These are phyloP conservation scores for Lottia gigantea DNA, from an alignment of 2,888 invertebrate species.

Conservation along the genomic window DNA sequence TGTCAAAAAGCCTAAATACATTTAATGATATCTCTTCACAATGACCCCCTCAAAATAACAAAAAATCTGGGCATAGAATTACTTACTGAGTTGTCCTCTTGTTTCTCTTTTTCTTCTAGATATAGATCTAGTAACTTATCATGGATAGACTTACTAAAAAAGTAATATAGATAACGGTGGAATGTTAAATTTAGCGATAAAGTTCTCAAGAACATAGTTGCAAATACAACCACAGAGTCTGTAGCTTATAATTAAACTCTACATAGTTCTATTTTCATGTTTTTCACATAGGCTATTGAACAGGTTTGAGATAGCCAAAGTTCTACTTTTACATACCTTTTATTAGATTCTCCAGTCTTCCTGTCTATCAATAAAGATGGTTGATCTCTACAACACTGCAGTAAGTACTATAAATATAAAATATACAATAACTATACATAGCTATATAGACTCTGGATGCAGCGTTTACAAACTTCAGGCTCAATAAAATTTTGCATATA, in stretches of 20 bases:
- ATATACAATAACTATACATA: not conserved
- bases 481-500: not conserved
- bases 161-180: not conserved
- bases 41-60: too few relatives aligned
- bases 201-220: too few relatives aligned
- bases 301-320: too few relatives aligned
- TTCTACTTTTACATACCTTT: slow-evolving; percentile 37
- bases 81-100: slow-evolving; percentile 21
- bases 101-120: slow-evolving; percentile 58
- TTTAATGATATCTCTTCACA: not conserved
- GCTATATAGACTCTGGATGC: not conserved
- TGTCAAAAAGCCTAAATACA: not conserved
- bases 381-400: slow-evolving; percentile 49
- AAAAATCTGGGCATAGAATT: too few relatives aligned
- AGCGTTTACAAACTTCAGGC: not conserved
- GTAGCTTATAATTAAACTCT: too few relatives aligned
- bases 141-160: slow-evolving; percentile 60
- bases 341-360: slow-evolving; percentile 34
- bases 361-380: slow-evolving; percentile 39
- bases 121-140: slow-evolving; percentile 62
- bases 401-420: slow-evolving; percentile 45
- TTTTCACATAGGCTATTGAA: too few relatives aligned
- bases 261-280: too few relatives aligned
- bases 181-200: too few relatives aligned
- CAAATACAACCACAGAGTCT: too few relatives aligned